Evolutionary conservation across 2,113 vertebrate species (phyloP).

Genomic region (Mus pahari): DNA sequence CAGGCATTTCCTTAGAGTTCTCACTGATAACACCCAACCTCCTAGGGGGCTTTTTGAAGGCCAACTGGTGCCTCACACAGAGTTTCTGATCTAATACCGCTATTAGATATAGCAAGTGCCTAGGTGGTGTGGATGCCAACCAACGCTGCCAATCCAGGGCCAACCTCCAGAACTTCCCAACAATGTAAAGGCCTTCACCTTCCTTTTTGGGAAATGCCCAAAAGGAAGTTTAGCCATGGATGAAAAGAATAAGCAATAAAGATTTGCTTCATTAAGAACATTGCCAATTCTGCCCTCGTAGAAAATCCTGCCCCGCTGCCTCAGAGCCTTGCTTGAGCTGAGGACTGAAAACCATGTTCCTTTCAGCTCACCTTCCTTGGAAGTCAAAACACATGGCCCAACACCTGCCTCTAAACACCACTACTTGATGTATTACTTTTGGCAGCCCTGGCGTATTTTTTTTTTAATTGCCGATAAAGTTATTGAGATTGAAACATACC

Average conservation of each 20-base stretch:
- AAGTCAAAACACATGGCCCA: constrained; percentile 44
- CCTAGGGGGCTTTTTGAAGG: not conserved
- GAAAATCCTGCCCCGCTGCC: not conserved
- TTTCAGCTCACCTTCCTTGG: constrained; percentile 33
- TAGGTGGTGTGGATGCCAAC: not conserved
- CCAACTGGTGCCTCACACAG: not conserved
- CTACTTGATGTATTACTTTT: constrained; percentile 47
- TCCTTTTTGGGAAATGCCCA: not conserved
- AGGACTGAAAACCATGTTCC: constrained; percentile 45
- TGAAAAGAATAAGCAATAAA: not conserved
- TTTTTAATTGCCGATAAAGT: constrained; percentile 70
- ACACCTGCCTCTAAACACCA: constrained; percentile 71
- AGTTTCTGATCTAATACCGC: not conserved
- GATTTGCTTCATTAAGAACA: not conserved
- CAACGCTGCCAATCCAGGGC: not conserved
- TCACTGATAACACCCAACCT: not conserved
- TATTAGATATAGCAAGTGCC: not conserved
- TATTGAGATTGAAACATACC: constrained; percentile 72
- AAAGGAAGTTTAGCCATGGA: not conserved
- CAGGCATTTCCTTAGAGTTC: not conserved
- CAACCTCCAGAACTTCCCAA: not conserved
- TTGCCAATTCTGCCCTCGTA: not conserved
- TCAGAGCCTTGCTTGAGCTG: not conserved
- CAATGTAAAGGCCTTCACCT: not conserved
- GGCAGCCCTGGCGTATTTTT: constrained; percentile 47